These are phyloP conservation scores for Sclerodermus sp. DNA, from an alignment of 2,888 invertebrate species.

Conservation along the genomic window DNA sequence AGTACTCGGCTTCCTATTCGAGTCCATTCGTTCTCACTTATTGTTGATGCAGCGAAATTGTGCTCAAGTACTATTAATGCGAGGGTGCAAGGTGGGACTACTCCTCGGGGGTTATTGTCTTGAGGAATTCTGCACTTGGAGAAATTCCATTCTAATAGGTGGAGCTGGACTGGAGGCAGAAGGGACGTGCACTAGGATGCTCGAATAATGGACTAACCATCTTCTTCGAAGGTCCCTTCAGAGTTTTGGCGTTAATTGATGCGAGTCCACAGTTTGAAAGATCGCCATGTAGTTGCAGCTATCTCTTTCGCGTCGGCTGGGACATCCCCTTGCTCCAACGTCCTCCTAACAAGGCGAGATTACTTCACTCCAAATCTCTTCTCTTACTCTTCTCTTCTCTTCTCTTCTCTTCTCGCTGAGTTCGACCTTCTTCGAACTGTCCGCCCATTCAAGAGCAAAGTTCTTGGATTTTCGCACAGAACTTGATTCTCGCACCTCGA, in stretches of 20 bases:
- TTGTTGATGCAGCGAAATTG: no score
- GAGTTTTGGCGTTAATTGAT: slow-evolving; percentile 50
- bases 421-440: slow-evolving; percentile 10
- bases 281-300: slow-evolving; percentile 24
- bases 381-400: slow-evolving; percentile 9
- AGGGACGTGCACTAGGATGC: slow-evolving; percentile 18
- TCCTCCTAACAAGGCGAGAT: slow-evolving; percentile 34
- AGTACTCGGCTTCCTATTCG: no score
- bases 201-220: slow-evolving; percentile 41
- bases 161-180: slow-evolving; percentile 26
- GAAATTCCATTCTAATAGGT: slow-evolving; percentile 18
- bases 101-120: slow-evolving; percentile 33
- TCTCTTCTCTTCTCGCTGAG: slow-evolving; percentile 10
- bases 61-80: background rate
- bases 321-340: slow-evolving; percentile 2
- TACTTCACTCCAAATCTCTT: slow-evolving; percentile 28
- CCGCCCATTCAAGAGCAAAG: slow-evolving; percentile 11
- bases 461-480: slow-evolving; percentile 20
- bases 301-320: slow-evolving; percentile 13
- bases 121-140: slow-evolving; percentile 20
- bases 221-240: slow-evolving; percentile 42
- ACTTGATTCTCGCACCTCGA: background rate
- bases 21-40: no score
- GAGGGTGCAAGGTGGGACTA: slow-evolving; percentile 16
- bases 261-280: slow-evolving; percentile 41